Evolutionary conservation across 2,113 vertebrate species (phyloP).

Genomic region (Spea bombifrons): DNA sequence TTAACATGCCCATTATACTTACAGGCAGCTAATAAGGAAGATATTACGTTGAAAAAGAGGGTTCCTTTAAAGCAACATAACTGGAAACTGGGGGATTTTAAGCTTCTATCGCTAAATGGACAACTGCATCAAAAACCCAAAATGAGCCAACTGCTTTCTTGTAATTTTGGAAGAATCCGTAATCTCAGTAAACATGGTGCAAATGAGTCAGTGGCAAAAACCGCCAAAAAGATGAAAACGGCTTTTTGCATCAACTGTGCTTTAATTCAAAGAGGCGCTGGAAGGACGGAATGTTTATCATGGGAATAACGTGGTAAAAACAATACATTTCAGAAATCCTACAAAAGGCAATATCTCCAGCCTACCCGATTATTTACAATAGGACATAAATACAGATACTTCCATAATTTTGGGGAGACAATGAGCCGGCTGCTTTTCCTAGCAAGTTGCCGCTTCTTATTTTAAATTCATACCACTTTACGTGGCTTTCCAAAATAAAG

Average conservation of each 20-base stretch:
- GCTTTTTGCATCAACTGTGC: neutral
- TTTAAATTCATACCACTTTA: too few species aligned
- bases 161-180: neutral
- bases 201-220: neutral
- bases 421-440: too few species aligned
- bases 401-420: neutral
- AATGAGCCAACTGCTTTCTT: neutral
- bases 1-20: neutral
- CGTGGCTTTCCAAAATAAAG: too few species aligned
- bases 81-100: neutral
- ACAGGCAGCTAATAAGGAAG: neutral
- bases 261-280: neutral
- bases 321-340: neutral
- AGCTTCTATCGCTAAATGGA: neutral
- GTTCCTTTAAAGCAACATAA: neutral
- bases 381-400: neutral
- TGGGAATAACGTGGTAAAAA: neutral
- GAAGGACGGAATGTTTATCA: neutral
- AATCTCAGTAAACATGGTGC: neutral
- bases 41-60: neutral
- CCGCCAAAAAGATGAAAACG: conserved; percentile 1
- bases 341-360: neutral
- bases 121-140: neutral
- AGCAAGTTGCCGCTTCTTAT: too few species aligned
- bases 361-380: neutral